phyloP scores from a whole-genome alignment of 2,888 invertebrate genomes.

The Apodemia mormo region DNA sequence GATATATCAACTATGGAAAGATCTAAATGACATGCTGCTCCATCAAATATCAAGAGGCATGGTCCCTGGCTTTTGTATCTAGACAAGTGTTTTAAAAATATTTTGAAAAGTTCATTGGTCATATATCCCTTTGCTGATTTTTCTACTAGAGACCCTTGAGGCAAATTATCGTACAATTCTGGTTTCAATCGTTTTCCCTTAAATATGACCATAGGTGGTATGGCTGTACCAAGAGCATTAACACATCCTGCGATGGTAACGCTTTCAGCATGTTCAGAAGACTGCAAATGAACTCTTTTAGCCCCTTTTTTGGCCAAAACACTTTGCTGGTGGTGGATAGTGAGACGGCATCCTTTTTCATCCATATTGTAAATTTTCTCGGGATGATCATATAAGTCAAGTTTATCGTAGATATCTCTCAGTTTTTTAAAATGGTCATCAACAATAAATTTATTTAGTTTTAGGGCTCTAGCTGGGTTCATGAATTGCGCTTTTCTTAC shows the following conservation, averaged over 20 bases:
- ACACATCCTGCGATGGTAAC: slow-evolving; percentile 35
- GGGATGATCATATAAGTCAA: slow-evolving; percentile 31
- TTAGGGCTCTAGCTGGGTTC: slow-evolving; percentile 43
- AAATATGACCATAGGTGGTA: slow-evolving; percentile 36
- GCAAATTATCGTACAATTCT: slow-evolving; percentile 34
- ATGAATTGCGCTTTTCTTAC: slow-evolving; percentile 38
- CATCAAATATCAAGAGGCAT: slow-evolving; percentile 38
- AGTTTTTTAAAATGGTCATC: slow-evolving; percentile 37
- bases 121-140: slow-evolving; percentile 36
- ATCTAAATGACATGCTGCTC: slow-evolving; percentile 35
- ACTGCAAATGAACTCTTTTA: slow-evolving; percentile 38
- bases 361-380: slow-evolving; percentile 39
- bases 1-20: slow-evolving; percentile 33
- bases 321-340: slow-evolving; percentile 38
- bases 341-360: slow-evolving; percentile 40
- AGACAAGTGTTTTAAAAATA: slow-evolving; percentile 32
- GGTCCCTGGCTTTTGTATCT: slow-evolving; percentile 32
- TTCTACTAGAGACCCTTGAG: slow-evolving; percentile 35
- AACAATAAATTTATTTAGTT: slow-evolving; percentile 40
- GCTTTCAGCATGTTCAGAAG: slow-evolving; percentile 39
- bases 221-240: slow-evolving; percentile 32
- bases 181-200: slow-evolving; percentile 37
- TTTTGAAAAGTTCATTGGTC: slow-evolving; percentile 34
- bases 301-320: slow-evolving; percentile 39
- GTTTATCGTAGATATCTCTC: slow-evolving; percentile 31